Conservation (phyloP, 2,113 vertebrate species). For the Triplophysa rosa region DNA sequence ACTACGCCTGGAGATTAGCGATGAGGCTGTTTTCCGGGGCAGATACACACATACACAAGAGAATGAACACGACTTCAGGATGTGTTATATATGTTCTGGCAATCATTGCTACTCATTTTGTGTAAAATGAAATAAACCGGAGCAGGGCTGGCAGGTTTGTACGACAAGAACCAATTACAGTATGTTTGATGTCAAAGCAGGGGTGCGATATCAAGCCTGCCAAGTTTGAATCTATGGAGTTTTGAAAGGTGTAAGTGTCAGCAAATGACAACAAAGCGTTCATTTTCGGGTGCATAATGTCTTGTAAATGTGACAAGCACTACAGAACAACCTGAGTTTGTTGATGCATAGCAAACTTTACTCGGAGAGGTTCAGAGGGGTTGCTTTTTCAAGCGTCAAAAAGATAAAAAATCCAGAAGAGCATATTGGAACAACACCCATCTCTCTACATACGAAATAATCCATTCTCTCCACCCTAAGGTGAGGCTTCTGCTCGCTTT, state of each 20-base stretch:
- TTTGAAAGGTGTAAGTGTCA: no score
- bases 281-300: no score
- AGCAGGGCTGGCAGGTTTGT: no score
- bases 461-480: constrained; percentile 32
- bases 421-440: constrained; percentile 18
- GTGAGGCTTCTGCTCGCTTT: constrained; percentile 32
- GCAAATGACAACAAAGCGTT: no score
- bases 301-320: neutral
- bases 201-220: no score
- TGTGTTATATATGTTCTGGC: neutral
- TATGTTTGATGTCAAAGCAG: neutral
- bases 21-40: constrained; percentile 64
- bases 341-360: neutral
- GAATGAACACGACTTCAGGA: constrained; percentile 32
- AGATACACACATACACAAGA: constrained; percentile 38
- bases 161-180: neutral
- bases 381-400: constrained; percentile 26
- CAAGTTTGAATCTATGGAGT: no score
- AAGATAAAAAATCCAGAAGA: neutral
- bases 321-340: neutral
- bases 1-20: constrained; percentile 69
- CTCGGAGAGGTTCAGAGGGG: neutral
- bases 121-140: neutral
- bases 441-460: constrained; percentile 35
- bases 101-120: neutral